Evolutionary conservation across 1,140 invertebrate species (phyloP), one percentile per base, ranked within the genome.

Genomic region (Formica exsecta): DNA sequence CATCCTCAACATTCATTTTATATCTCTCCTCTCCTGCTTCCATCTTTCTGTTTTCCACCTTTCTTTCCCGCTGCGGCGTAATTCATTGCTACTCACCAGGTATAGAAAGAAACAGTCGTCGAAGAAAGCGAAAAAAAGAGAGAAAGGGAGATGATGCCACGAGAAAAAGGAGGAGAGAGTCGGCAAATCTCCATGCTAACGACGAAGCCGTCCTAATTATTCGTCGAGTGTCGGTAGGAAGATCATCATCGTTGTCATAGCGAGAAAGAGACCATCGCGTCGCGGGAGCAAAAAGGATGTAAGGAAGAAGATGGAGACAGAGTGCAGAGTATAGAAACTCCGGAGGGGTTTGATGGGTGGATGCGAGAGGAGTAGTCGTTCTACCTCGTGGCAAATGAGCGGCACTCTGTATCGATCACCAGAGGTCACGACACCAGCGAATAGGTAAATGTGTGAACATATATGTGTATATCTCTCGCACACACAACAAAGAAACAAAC

Each of bases 201-300:
- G 88, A 92, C 90, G 86, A 87, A 87, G 79, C 87, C 86, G 92
- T 92, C 87, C 92, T 92, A 93, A 93, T 93, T 93, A 92, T 92
- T 93, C 86, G 25, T 88, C 89, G 86, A 93, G 92, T 91, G 90
- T 84, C 84, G 74, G 84, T 88, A 89, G 85, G 73, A 81, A 84
- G 86, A 92, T 89, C 86, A 83, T 88, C 84, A 83, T 44, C 86
- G 87, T 68, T 65, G 85, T 71, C 71, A 65, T n/a, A 36, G 62
- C 59, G 59, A 48, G 61, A 29, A 38, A 29, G 36, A n/a, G 29
- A 73, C 29, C n/a, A 22, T 13, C 29, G 29, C 13, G 1, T 54
- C 36, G 86, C 25, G 1, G 41, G 57, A 51, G 16, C 41, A 62
- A n/a, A 41, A 61, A 59, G 16, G 19, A 57, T 51, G 1, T 8